Percentiles rank a stretch among this genome's conserved stretches.
phyloP scores from a whole-genome alignment of 1,140 invertebrate species.

The Scaptomyza pallida region DNA sequence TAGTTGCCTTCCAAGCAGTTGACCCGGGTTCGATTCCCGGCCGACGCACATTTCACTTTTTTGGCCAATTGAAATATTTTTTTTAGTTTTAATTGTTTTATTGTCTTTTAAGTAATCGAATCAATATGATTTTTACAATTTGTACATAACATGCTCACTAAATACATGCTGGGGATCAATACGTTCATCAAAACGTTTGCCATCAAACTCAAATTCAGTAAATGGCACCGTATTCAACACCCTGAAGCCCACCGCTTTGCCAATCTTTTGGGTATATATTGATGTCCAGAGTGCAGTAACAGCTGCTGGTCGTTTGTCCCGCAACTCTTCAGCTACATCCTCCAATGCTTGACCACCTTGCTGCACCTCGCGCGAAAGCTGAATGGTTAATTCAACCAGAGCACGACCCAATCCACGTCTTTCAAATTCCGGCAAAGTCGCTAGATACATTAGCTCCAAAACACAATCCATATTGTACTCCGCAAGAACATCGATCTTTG shows the following conservation, averaged over 20 bases:
- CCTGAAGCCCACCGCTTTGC: constrained; percentile 85
- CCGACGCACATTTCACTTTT: constrained; percentile 87
- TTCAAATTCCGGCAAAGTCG: constrained; percentile 85
- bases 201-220: constrained; percentile 85
- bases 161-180: constrained; percentile 77
- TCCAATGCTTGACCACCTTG: constrained; percentile 84
- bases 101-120: not conserved
- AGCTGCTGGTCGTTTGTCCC: constrained; percentile 85
- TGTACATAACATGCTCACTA: constrained; percentile 55
- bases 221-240: constrained; percentile 84
- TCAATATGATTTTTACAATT: constrained; percentile 30
- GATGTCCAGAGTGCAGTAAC: constrained; percentile 87
- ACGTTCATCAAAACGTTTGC: constrained; percentile 85
- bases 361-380: constrained; percentile 85
- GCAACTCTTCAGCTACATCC: constrained; percentile 84
- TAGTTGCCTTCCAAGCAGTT: constrained; percentile 95
- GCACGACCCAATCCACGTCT: constrained; percentile 85
- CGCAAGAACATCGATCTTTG: constrained; percentile 86
- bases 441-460: constrained; percentile 89
- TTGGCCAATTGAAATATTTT: constrained; percentile 22
- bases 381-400: constrained; percentile 85
- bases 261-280: constrained; percentile 86
- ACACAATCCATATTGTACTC: constrained; percentile 86
- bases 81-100: constrained; percentile 30
- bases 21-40: constrained; percentile 98